phyloP scores from a whole-genome alignment of 2,113 vertebrate species.

The Corydoras sp. region DNA sequence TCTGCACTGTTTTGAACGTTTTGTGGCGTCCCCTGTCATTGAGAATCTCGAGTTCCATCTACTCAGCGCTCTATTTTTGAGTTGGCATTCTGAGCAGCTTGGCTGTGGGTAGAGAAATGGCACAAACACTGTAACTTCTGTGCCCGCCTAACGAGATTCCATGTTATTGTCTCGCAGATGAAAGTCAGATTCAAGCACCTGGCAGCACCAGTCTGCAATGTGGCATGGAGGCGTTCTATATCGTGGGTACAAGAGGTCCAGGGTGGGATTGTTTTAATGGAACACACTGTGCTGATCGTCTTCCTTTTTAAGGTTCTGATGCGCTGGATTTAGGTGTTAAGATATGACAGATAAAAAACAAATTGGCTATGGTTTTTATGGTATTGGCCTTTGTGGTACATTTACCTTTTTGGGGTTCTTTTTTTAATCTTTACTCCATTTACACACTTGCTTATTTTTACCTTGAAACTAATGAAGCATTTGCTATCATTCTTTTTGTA shows the following conservation, averaged over 20 bases:
- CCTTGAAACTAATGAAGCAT: neutral
- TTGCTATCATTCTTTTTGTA: neutral
- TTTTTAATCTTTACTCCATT: conserved; percentile 2
- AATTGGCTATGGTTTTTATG: conserved; percentile 16
- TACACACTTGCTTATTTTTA: neutral
- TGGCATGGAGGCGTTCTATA: conserved; percentile 14
- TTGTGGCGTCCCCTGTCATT: neutral
- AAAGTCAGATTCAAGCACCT: conserved; percentile 26
- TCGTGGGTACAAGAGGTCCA: conserved; percentile 17
- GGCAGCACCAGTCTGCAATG: conserved; percentile 18
- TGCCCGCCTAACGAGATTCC: conserved; percentile 10
- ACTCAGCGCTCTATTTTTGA: neutral
- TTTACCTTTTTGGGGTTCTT: neutral
- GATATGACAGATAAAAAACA: neutral
- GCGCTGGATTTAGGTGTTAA: conserved; percentile 4
- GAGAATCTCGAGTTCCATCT: neutral
- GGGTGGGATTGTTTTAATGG: conserved; percentile 28
- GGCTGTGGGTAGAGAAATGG: conserved; percentile 35
- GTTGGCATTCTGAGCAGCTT: conserved; percentile 25
- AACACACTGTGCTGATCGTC: conserved; percentile 42
- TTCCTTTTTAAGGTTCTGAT: conserved; percentile 31
- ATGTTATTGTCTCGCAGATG: conserved; percentile 27
- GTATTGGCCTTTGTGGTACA: conserved; percentile 13
- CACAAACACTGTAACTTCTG: conserved; percentile 21
- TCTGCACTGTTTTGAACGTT: too few species aligned